These are phyloP conservation scores for Lathronympha strigana DNA, from an alignment of 2,888 invertebrate genomes.

Conservation along the genomic window DNA sequence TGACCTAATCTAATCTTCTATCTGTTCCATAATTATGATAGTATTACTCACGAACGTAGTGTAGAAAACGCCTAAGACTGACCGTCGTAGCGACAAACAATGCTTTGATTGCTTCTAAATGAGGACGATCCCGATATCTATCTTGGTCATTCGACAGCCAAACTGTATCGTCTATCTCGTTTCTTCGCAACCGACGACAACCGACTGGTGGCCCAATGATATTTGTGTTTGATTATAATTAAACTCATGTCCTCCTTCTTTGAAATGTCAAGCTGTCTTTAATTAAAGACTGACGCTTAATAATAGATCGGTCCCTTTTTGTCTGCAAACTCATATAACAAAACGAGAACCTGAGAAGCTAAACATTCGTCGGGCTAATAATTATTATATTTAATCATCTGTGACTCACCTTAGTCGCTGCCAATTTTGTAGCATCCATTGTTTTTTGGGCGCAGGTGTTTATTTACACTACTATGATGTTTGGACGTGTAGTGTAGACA, in stretches of 20 bases:
- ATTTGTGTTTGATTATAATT: constrained; percentile 82
- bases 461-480: constrained; percentile 22
- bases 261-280: constrained; percentile 82
- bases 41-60: background rate
- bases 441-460: constrained; percentile 22
- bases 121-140: constrained; percentile 73
- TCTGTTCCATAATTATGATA: background rate
- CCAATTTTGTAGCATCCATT: constrained; percentile 37
- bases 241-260: constrained; percentile 81
- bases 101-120: constrained; percentile 72
- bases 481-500: background rate
- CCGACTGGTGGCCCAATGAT: constrained; percentile 80
- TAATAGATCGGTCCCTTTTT: constrained; percentile 71
- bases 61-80: constrained; percentile 41
- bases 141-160: constrained; percentile 65
- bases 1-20: background rate
- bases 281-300: constrained; percentile 74
- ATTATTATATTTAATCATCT: constrained; percentile 40
- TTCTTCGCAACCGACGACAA: constrained; percentile 42
- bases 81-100: constrained; percentile 70
- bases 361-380: constrained; percentile 38
- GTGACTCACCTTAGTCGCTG: constrained; percentile 35
- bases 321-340: constrained; percentile 55
- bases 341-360: constrained; percentile 51
- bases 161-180: constrained; percentile 57